These are phyloP conservation scores for Rutilus rutilus DNA, from an alignment of 2,113 vertebrate species.

Conservation along the genomic window DNA sequence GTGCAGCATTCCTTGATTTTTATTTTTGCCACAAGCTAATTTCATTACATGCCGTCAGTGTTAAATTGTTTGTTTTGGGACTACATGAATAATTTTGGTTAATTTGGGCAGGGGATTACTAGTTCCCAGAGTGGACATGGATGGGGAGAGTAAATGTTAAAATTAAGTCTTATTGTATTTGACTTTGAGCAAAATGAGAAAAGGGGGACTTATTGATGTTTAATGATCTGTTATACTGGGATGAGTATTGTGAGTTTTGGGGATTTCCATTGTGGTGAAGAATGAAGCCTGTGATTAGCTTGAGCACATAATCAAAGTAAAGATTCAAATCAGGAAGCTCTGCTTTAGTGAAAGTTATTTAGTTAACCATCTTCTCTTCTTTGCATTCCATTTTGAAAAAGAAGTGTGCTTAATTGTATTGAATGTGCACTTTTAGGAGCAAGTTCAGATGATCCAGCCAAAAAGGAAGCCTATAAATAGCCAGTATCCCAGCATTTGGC, in stretches of 20 bases:
- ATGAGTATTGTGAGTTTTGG: background rate
- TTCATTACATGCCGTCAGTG: background rate
- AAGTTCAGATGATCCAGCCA: too few relatives aligned
- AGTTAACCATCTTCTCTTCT: background rate
- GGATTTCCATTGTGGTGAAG: background rate
- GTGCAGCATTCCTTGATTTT: conserved; percentile 11
- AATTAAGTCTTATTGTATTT: background rate
- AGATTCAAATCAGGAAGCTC: background rate
- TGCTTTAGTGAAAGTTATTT: background rate
- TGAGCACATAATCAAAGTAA: background rate
- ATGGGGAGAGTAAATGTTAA: background rate
- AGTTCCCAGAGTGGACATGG: background rate
- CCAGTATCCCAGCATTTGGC: too few relatives aligned
- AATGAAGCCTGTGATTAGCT: background rate
- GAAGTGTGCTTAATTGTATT: background rate
- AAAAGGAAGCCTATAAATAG: too few relatives aligned
- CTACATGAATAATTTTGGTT: background rate
- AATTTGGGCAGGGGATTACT: background rate
- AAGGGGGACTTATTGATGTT: background rate
- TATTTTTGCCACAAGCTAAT: background rate
- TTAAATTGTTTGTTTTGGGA: background rate
- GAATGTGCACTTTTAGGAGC: background rate
- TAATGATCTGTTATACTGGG: background rate
- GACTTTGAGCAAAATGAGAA: background rate
- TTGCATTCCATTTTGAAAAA: background rate